Evolutionary conservation across 2,888 invertebrate species (phyloP), one percentile per base, ranked within the genome.

Genomic region (Aelia acuminata): DNA sequence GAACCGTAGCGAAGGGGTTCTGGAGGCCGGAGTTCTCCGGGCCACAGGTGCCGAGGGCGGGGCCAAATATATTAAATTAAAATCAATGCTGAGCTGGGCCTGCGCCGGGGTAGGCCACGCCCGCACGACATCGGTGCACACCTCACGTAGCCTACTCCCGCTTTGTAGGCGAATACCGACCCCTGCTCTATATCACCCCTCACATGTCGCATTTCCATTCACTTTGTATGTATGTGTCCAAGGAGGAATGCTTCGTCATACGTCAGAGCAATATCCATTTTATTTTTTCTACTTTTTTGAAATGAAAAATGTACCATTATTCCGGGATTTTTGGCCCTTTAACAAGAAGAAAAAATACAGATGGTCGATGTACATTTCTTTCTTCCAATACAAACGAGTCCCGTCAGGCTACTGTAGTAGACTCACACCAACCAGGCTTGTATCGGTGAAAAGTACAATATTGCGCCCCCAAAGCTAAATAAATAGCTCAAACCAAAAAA

Each of bases 21-120:
- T 4, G 10, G 84, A 84, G 84, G 49, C 4, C 1, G 11, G 3
- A 47, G 49, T 48, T 11, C 3, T 53, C 20, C 8, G 15, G 26
- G 49, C n/a, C 85, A 85, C 85, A 85, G 85, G 85, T 85, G 85
- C 85, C 49, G 85, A n/a, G 53, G 85, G 85, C 50, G 50, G 50
- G 49, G 85, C 50, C 22, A 39, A n/a, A 85, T 85, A 85, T 85
- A 85, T 85, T 85, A 85, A 85, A 85, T 85, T 85, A 85, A 85
- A 53, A 85, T 85, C 85, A 85, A 85, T 85, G 85, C 39, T 1
- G 85, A 13, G 57, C 53, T 4, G 85, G n/a, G 31, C 85, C 35
- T 57, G 57, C 57, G 57, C 85, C 31, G 10, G 26, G 49, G 0
- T 26, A 48, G 84, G 84, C 84, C 84, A 48, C 84, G 84, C 84